Conservation (phyloP, 2,888 invertebrate species). For the Dicyrtoma fusca region DNA sequence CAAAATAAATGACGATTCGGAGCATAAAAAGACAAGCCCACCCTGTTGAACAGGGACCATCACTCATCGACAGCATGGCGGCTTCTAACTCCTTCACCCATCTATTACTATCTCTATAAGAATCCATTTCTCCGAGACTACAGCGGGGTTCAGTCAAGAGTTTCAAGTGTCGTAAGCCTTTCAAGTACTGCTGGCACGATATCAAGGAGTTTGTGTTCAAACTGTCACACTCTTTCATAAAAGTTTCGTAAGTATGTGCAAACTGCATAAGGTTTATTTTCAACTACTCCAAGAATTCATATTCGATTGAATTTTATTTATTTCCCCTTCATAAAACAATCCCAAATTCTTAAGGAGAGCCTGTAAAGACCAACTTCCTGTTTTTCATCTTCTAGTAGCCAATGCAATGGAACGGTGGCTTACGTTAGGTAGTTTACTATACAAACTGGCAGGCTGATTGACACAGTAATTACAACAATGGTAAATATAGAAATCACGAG, state of each 20-base stretch:
- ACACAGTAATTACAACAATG: too few relatives aligned
- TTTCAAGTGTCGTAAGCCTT: slow-evolving; percentile 16
- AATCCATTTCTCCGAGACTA: slow-evolving; percentile 18
- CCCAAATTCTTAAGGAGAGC: not conserved
- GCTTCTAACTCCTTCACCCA: slow-evolving; percentile 37
- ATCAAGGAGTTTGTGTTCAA: slow-evolving; percentile 33
- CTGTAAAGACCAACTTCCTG: too few relatives aligned
- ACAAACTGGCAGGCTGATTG: too few relatives aligned
- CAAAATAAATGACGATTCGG: slow-evolving; percentile 34
- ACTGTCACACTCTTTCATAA: slow-evolving; percentile 28
- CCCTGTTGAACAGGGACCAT: slow-evolving; percentile 42
- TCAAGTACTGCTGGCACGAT: slow-evolving; percentile 28
- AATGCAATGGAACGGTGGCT: too few relatives aligned
- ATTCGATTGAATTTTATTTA: slow-evolving; percentile 8
- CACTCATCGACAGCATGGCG: slow-evolving; percentile 41
- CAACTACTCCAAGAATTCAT: slow-evolving; percentile 9
- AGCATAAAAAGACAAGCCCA: slow-evolving; percentile 39
- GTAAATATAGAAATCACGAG: too few relatives aligned
- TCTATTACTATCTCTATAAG: slow-evolving; percentile 18
- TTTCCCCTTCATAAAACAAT: slow-evolving; percentile 22
- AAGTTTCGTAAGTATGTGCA: slow-evolving; percentile 24
- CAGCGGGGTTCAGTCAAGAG: slow-evolving; percentile 5
- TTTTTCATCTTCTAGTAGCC: too few relatives aligned
- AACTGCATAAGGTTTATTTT: slow-evolving; percentile 26
- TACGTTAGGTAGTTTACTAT: too few relatives aligned